These are phyloP conservation scores for Folsomia candida DNA, from an alignment of 2,888 invertebrate species.

Conservation along the genomic window DNA sequence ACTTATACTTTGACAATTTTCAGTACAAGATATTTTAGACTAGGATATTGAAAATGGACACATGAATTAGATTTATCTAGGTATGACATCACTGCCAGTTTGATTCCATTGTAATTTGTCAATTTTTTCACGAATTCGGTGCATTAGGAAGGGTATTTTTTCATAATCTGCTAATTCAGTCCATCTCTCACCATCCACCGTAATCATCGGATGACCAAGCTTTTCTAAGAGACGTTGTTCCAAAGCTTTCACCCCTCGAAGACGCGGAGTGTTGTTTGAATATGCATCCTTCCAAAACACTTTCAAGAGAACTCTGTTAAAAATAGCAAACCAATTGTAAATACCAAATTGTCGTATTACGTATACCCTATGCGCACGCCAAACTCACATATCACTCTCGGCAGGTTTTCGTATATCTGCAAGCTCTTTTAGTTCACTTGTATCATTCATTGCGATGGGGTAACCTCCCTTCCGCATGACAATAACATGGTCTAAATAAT, in stretches of 20 bases:
- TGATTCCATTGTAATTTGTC: slow-evolving; percentile 44
- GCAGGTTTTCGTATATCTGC: slow-evolving; percentile 56
- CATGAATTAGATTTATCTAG: too few relatives aligned
- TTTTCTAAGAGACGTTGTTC: slow-evolving; percentile 61
- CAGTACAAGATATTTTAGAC: too few relatives aligned
- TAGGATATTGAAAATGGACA: background rate
- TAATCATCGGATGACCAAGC: slow-evolving; percentile 60
- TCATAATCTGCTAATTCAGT: slow-evolving; percentile 60
- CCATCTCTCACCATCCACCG: slow-evolving; percentile 61
- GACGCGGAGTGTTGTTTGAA: slow-evolving; percentile 61
- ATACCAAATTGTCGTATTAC: too few relatives aligned
- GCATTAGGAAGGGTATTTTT: slow-evolving; percentile 65
- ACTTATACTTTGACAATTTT: too few relatives aligned
- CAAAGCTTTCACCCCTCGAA: slow-evolving; percentile 60
- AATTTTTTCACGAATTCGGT: slow-evolving; percentile 57
- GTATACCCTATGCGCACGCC: background rate
- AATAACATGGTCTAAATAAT: slow-evolving; percentile 59
- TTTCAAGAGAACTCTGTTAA: slow-evolving; percentile 63
- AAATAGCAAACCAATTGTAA: slow-evolving; percentile 5
- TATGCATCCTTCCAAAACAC: slow-evolving; percentile 60
- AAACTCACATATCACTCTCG: slow-evolving; percentile 57
- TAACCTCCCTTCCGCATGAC: slow-evolving; percentile 60
- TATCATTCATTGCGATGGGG: slow-evolving; percentile 56
- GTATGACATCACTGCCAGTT: slow-evolving; percentile 34
- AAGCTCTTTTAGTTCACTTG: slow-evolving; percentile 51